A percentile compares a stretch with the other conserved stretches of the same genome.
phyloP scores from a whole-genome alignment of 1,140 invertebrate genomes.

The Dinoponera quadriceps region DNA sequence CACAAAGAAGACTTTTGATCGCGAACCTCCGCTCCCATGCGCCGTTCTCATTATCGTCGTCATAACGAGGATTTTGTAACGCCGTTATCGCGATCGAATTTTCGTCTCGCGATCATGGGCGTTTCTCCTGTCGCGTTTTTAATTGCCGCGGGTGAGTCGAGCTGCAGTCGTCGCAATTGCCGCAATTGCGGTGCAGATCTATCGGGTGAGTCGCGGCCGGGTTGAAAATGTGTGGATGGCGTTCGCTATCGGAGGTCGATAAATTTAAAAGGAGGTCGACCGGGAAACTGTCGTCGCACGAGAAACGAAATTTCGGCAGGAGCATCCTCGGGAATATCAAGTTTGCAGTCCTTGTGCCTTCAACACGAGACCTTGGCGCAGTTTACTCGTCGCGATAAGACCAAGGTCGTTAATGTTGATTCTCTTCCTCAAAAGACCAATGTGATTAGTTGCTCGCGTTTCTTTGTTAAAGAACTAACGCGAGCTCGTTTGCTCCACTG shows the following conservation, averaged over 20 bases:
- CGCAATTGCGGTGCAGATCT: conserved; percentile 36
- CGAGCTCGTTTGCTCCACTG: not conserved
- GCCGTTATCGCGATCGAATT: conserved; percentile 41
- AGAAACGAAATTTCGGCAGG: conserved; percentile 14
- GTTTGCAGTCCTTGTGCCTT: not conserved
- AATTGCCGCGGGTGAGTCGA: conserved; percentile 17
- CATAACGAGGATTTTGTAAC: not conserved
- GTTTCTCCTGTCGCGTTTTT: conserved; percentile 7
- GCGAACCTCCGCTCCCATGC: not conserved
- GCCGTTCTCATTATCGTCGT: not conserved
- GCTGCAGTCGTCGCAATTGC: conserved; percentile 21
- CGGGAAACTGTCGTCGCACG: conserved; percentile 19
- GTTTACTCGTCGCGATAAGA: not conserved
- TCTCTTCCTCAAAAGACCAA: not conserved
- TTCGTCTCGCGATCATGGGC: conserved; percentile 33
- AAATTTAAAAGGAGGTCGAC: conserved; percentile 55
- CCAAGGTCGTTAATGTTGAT: not conserved
- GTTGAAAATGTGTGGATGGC: conserved; percentile 30
- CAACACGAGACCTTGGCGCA: not conserved
- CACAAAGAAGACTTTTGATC: not conserved
- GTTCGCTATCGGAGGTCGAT: conserved; percentile 33
- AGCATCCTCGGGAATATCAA: not conserved
- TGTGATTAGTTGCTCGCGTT: not conserved
- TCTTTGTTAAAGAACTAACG: not conserved
- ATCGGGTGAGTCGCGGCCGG: not conserved